Evolutionary conservation across 2,888 invertebrate species (phyloP), one percentile per base, ranked within the genome.

Genomic region (Creontiades dilutus): DNA sequence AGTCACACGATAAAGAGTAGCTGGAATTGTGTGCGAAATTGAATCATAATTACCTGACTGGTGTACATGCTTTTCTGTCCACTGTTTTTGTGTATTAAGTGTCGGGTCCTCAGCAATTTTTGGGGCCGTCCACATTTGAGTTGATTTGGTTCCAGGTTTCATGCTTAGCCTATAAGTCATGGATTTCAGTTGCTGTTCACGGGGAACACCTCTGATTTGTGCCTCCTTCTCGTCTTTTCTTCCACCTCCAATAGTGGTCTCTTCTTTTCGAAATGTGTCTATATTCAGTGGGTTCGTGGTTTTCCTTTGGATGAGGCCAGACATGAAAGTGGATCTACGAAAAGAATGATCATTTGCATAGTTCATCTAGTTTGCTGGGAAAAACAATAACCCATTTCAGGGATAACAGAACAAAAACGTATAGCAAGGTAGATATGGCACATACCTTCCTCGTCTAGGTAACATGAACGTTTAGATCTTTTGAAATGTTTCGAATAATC

Each of bases 251-350:
- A n/a, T n/a, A n/a, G n/a, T n/a, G n/a, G n/a, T 46, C 48, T 81
- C 19, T 19, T 81, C 81, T 19, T 48, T 46, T 16, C 48, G 16
- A 19, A 68, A 28, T 3, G 75, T 47, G 5, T 86, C 86, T 5
- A 86, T 1, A 13, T 68, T 86, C 5, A 28, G 28, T 3, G 86
- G 86, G 47, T 86, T 61, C 0, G 86, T 86, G 5, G 86, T 86
- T 47, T 68, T 86, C 68, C 23, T 61, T 68, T 86, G 86, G 46
- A 86, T 75, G 1, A 86, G 47, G 28, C 68, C 47, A 14, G 86
- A 86, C 68, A 68, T 28, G 19, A 61, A 46, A 7, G 46, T 68
- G 16, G 86, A 46, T 75, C 86, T 86, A 28, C 19, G 19, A 61
- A 61, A 61, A 48, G 48, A 48, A 48, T n/a, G n/a, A n/a, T n/a